Evolutionary conservation across 1,140 invertebrate genomes (phyloP).

Genomic region (Ceratosolen solmsi): DNA sequence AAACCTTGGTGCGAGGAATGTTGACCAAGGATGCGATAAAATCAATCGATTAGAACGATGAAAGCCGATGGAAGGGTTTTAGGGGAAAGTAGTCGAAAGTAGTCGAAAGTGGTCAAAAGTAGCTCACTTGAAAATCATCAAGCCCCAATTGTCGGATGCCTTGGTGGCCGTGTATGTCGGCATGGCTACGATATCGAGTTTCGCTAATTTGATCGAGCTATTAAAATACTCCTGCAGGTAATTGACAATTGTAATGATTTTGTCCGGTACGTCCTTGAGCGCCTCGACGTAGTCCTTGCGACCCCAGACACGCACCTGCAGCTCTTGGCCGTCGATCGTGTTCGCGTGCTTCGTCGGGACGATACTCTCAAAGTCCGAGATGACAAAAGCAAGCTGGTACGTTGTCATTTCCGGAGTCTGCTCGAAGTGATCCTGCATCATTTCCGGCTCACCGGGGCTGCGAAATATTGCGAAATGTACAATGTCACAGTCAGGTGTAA

Average conservation of each 20-base stretch:
- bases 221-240: constrained; percentile 82
- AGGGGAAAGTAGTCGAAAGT: no score
- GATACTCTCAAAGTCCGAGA: constrained; percentile 81
- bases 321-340: constrained; percentile 54
- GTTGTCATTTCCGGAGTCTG: constrained; percentile 87
- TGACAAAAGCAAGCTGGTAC: constrained; percentile 86
- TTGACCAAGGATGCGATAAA: no score
- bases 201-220: constrained; percentile 79
- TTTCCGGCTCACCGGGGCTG: constrained; percentile 66
- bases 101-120: no score
- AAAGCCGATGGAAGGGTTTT: no score
- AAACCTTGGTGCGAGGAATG: no score
- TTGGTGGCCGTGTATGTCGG: constrained; percentile 83
- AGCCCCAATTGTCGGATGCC: constrained; percentile 84
- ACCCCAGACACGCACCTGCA: constrained; percentile 80
- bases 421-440: constrained; percentile 81
- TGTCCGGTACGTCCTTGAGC: constrained; percentile 77
- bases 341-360: constrained; percentile 60
- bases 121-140: constrained; percentile 82
- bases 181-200: constrained; percentile 88
- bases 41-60: no score
- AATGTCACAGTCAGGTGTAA: no score
- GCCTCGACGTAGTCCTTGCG: constrained; percentile 80
- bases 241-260: constrained; percentile 78
- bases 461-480: no score